phyloP scores from a whole-genome alignment of 2,113 vertebrate species.

The Leptobrachium ailaonicum region DNA sequence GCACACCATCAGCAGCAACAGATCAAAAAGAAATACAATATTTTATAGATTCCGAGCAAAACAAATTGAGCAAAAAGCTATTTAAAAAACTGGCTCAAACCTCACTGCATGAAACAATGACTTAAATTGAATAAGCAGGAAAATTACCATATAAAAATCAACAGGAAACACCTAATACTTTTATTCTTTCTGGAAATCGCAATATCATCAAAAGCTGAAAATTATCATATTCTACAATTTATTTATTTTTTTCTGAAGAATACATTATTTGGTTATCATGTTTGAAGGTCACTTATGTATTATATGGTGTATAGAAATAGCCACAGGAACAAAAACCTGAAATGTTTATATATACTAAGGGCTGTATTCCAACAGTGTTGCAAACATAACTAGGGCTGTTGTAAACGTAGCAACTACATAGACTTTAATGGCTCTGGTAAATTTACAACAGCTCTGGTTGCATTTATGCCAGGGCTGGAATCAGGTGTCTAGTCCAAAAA shows the following conservation, averaged over 20 bases:
- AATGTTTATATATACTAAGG: too few species aligned
- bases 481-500: too few species aligned
- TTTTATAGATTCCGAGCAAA: conserved; percentile 38
- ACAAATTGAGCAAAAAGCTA: conserved; percentile 41
- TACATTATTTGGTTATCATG: conserved; percentile 42
- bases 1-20: too few species aligned
- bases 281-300: conserved; percentile 47
- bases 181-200: conserved; percentile 42
- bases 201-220: conserved; percentile 39
- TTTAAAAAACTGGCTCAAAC: conserved; percentile 27
- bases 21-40: neutral
- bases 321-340: too few species aligned
- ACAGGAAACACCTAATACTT: conserved; percentile 45
- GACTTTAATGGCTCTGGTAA: too few species aligned
- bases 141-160: conserved; percentile 50
- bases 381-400: too few species aligned
- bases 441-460: too few species aligned
- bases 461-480: too few species aligned
- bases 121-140: conserved; percentile 48
- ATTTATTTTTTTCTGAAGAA: conserved; percentile 37
- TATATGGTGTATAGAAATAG: conserved; percentile 27
- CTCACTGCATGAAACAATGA: conserved; percentile 38
- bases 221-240: conserved; percentile 47
- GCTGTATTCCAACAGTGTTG: too few species aligned
- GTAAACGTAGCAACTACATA: too few species aligned